Base-by-base conservation (phyloP, 2,797 vertebrate species). In the Catamblyrhynchus diadema region DNA sequence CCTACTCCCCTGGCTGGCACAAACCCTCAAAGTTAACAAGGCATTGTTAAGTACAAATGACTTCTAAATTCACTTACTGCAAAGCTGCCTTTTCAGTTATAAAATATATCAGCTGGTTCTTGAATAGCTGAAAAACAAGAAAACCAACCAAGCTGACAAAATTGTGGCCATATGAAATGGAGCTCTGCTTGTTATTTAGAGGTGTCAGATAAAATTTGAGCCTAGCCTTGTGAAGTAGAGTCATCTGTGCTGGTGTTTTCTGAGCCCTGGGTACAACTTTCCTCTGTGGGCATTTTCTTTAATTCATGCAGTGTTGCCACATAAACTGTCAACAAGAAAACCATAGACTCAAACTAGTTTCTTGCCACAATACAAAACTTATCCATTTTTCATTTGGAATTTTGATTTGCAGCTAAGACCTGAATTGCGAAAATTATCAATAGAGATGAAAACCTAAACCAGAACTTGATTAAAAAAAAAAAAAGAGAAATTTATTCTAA, bases 61-160 rank as follows among this genome's bases (percentile, higher is more conserved):
- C 62, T 94, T 77, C 51, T 64, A 87, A 88, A 90, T 85, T 95
- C 67, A 74, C 83, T 88, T 86, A 42, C 81, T 94, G 67, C 65
- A 91, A 59, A 91, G 70, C 79, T 90, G 75, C 37, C 42, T 87
- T 80, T 62, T 65, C 88, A 81, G 78, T 71, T 87, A 33, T 19
- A 88, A 70, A 81, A 79, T 53, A n/a, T 88, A 92, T 91, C 56
- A 69, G 62, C 56, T 81, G 32, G 75, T 73, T 86, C 69, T 87
- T 67, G 44, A 77, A 59, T 41, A 87, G 70, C 56, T 90, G 60
- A 73, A 67, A 92, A 91, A 17, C 54, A 42, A 70, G 72, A 67
- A 92, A 86, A 73, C 19, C 64, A 82, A 67, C 41, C 28, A 88
- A 90, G 59, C 64, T 91, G 82, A 53, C 42, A 80, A 41, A 88